Percentiles rank a stretch among this genome's conserved stretches.
Evolutionary conservation across 2,888 invertebrate species (phyloP).

Genomic region (Thymelicus lineola): DNA sequence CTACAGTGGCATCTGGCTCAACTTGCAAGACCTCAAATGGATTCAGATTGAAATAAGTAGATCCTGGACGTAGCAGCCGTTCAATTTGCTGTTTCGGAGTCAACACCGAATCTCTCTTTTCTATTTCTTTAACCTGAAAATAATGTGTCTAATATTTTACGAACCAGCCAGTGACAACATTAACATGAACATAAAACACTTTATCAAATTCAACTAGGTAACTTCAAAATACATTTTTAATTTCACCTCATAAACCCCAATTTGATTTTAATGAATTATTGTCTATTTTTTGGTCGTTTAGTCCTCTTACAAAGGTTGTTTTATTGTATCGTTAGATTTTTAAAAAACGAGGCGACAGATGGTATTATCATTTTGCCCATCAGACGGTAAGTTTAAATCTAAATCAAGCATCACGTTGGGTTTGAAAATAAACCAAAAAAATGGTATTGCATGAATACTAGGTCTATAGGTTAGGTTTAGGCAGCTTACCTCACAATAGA

Average conservation of each 20-base stretch:
- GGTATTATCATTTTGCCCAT: too few species aligned
- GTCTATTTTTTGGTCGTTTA: too few species aligned
- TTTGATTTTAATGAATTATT: too few species aligned
- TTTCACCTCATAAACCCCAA: too few species aligned
- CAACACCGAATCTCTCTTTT: slow-evolving; percentile 97
- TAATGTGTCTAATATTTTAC: slow-evolving; percentile 10
- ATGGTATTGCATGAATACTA: neutral
- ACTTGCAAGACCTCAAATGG: slow-evolving; percentile 97
- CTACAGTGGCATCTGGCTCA: slow-evolving; percentile 94
- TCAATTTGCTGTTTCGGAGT: slow-evolving; percentile 99
- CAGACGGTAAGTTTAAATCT: too few species aligned
- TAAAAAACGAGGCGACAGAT: too few species aligned
- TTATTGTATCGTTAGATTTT: too few species aligned
- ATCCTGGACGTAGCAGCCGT: slow-evolving; percentile 96
- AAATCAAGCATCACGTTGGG: too few species aligned
- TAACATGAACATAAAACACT: too few species aligned
- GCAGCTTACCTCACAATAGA: slow-evolving; percentile 91
- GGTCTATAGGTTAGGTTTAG: slow-evolving; percentile 22
- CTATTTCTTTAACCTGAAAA: slow-evolving; percentile 98
- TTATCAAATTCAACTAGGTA: too few species aligned
- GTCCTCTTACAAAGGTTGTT: too few species aligned
- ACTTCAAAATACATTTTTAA: too few species aligned
- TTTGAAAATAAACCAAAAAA: neutral
- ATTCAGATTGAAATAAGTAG: slow-evolving; percentile 99
- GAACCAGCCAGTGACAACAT: neutral